Conservation (phyloP, 2,113 vertebrate genomes). For the Salminus brasiliensis region DNA sequence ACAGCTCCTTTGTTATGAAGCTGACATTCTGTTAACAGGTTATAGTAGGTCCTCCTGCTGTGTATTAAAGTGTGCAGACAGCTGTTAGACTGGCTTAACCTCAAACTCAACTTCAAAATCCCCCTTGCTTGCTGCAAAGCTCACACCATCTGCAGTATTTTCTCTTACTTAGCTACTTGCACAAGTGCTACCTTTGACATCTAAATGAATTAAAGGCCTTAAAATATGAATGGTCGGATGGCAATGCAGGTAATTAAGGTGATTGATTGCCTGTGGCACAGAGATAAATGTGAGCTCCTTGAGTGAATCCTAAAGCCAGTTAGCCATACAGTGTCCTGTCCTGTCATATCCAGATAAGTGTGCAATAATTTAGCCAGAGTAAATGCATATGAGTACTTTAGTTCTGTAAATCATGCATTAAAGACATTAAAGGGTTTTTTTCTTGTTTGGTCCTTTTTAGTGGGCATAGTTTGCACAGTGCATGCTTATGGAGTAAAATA, state of each 20-base stretch:
- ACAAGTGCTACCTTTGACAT: conserved; percentile 68
- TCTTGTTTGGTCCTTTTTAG: too few relatives aligned
- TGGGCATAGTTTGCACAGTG: too few relatives aligned
- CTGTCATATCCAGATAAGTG: conserved; percentile 44
- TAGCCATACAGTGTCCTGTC: conserved; percentile 34
- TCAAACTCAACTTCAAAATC: background rate
- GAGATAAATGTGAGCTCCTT: conserved; percentile 50
- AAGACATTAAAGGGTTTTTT: too few relatives aligned
- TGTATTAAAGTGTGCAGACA: conserved; percentile 16
- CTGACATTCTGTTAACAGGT: conserved; percentile 32
- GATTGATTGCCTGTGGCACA: conserved; percentile 71
- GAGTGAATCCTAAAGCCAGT: conserved; percentile 41
- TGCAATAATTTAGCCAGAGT: conserved; percentile 19
- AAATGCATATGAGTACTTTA: conserved; percentile 41
- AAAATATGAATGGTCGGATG: conserved; percentile 66
- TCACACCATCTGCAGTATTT: conserved; percentile 49
- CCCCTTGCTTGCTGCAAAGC: background rate
- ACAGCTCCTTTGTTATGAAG: conserved; percentile 39
- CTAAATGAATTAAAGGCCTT: conserved; percentile 73
- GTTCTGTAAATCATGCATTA: conserved; percentile 27
- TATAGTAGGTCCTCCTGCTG: conserved; percentile 25
- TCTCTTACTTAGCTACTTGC: conserved; percentile 1
- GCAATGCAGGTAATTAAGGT: conserved; percentile 78
- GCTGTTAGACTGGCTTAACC: background rate
- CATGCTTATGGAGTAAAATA: too few relatives aligned